A percentile compares a stretch with the other conserved stretches of the same genome.
Evolutionary conservation across 2,888 invertebrate genomes (phyloP).

Genomic region (Dryadula phaetusa): DNA sequence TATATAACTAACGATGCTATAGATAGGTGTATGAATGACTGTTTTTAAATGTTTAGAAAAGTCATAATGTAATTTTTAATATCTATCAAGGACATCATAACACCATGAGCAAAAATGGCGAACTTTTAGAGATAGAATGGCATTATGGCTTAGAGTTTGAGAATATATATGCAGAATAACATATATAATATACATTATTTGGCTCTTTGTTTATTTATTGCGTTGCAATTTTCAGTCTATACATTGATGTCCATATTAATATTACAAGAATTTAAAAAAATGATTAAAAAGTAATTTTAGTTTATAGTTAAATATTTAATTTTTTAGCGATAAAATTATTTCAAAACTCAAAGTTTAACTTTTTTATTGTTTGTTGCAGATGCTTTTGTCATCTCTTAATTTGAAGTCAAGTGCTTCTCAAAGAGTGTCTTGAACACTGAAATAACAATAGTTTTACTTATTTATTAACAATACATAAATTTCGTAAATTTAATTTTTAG

Average conservation of each 20-base stretch:
- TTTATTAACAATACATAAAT: constrained; percentile 45
- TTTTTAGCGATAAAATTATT: neutral
- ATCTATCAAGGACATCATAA: constrained; percentile 18
- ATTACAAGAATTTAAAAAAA: too few relatives aligned
- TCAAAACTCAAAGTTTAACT: neutral
- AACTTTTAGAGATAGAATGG: neutral
- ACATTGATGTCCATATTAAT: neutral
- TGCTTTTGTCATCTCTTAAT: constrained; percentile 63
- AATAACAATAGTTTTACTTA: constrained; percentile 26
- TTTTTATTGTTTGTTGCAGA: constrained; percentile 66
- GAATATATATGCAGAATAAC: too few relatives aligned
- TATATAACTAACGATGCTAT: constrained; percentile 15
- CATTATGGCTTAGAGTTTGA: neutral
- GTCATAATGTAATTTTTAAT: neutral
- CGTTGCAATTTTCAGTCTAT: neutral
- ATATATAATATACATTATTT: too few relatives aligned
- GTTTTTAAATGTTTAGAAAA: constrained; percentile 1
- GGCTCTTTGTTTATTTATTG: constrained; percentile 9
- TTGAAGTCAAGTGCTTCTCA: constrained; percentile 67
- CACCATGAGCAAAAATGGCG: constrained; percentile 25
- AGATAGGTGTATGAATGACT: neutral
- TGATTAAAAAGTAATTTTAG: neutral
- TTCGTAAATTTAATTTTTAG: constrained; percentile 43
- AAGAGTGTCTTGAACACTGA: constrained; percentile 69
- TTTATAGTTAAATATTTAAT: neutral